phyloP scores from a whole-genome alignment of 2,113 vertebrate genomes.

The Callocephalon fimbriatum region DNA sequence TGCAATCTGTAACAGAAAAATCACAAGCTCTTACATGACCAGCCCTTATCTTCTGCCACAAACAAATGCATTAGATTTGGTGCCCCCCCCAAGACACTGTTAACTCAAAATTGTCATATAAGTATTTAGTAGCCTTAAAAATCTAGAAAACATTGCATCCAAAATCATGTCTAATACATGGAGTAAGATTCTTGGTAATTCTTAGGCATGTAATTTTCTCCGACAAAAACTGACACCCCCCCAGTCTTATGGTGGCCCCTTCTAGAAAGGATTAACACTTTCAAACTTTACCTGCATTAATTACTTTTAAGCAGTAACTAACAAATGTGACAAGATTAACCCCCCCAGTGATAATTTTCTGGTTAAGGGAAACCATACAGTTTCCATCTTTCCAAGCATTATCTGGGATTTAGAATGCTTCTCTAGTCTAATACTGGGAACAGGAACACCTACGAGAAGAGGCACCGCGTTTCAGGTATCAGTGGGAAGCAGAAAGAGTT shows the following conservation, averaged over 20 bases:
- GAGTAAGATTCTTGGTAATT: not conserved
- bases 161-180: rapidly evolving
- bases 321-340: too few species aligned
- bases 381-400: rapidly evolving
- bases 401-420: rapidly evolving
- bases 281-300: not conserved
- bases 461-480: not conserved
- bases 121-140: not conserved
- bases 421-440: rapidly evolving
- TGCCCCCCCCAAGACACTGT: not conserved
- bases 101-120: not conserved
- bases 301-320: rapidly evolving
- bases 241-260: not conserved
- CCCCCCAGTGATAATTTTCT: rapidly evolving
- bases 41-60: not conserved
- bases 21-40: not conserved
- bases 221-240: rapidly evolving
- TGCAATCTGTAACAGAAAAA: not conserved
- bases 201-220: rapidly evolving
- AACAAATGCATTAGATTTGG: not conserved
- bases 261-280: not conserved
- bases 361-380: rapidly evolving
- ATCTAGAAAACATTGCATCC: rapidly evolving
- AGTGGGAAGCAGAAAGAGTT: not conserved
- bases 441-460: rapidly evolving